Percentiles rank a stretch among this genome's conserved stretches.
Evolutionary conservation across 35 echinoderm and acorn worm species (phyloP).

Genomic region (Diadema setosum): DNA sequence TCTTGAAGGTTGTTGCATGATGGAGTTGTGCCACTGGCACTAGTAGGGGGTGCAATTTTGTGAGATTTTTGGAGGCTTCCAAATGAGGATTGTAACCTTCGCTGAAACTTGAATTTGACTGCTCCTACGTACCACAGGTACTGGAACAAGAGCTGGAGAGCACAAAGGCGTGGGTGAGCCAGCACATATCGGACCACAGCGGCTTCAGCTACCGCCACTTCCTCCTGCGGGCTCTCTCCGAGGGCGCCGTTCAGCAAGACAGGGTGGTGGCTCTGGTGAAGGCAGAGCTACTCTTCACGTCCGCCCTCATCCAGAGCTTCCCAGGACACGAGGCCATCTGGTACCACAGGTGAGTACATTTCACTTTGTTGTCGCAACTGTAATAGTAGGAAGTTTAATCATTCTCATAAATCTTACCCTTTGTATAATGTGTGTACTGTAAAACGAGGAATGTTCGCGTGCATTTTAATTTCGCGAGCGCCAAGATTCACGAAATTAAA

Average conservation of each 20-base stretch:
- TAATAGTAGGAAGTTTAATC: no score
- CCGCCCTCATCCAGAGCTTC: constrained; percentile 53
- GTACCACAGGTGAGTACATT: constrained; percentile 93
- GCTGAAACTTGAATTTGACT: background rate
- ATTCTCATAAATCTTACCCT: no score
- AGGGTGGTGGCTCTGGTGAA: background rate
- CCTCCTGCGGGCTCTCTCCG: background rate
- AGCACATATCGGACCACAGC: constrained; percentile 87
- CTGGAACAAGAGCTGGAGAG: constrained; percentile 41
- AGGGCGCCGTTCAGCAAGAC: background rate
- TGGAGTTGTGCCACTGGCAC: background rate
- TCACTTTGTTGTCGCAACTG: no score
- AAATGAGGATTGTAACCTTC: no score
- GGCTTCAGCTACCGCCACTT: constrained; percentile 88
- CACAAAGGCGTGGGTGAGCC: constrained; percentile 53
- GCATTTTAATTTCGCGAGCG: no score
- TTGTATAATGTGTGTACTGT: no score
- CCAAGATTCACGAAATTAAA: no score
- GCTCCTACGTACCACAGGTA: constrained; percentile 24
- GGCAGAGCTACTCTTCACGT: constrained; percentile 56
- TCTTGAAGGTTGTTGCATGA: background rate
- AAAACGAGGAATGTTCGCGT: no score
- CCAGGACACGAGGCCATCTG: constrained; percentile 90
- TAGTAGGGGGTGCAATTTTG: background rate
- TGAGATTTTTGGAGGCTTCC: no score